phyloP scores from a whole-genome alignment of 2,797 vertebrate species.

The Acrossocheilus fasciatus region DNA sequence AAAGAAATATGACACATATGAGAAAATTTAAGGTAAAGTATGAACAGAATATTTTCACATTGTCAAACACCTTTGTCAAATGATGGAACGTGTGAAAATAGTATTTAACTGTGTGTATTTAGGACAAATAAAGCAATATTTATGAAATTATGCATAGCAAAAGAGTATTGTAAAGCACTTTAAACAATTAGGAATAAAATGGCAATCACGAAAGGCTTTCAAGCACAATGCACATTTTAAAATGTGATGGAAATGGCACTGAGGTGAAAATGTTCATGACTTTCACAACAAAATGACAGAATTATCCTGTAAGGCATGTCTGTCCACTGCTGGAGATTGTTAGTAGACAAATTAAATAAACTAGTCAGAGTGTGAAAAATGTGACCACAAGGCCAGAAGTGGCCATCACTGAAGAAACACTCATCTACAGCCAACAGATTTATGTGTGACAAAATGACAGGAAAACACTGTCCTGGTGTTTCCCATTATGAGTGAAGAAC shows the following conservation, averaged over 20 bases:
- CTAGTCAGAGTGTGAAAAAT: slow-evolving; percentile 19
- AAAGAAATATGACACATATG: not conserved
- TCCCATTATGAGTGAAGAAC: slow-evolving; percentile 58
- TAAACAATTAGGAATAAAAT: not conserved
- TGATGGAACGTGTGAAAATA: not conserved
- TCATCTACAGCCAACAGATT: slow-evolving; percentile 49
- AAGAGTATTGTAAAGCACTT: not conserved
- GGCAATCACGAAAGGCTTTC: not conserved
- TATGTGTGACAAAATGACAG: slow-evolving; percentile 53
- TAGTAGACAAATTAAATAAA: slow-evolving; percentile 18
- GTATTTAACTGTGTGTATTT: not conserved
- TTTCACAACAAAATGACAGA: slow-evolving; percentile 23
- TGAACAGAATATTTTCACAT: not conserved
- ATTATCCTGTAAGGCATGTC: slow-evolving; percentile 3
- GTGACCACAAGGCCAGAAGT: slow-evolving; percentile 12
- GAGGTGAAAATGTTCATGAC: not conserved
- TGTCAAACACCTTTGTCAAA: not conserved
- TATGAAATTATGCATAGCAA: not conserved
- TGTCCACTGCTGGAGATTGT: not conserved
- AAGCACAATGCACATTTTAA: slow-evolving; percentile 6
- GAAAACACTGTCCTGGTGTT: slow-evolving; percentile 54
- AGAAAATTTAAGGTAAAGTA: not conserved
- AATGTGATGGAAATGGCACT: slow-evolving; percentile 1
- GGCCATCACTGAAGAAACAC: slow-evolving; percentile 36
- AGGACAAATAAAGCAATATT: not conserved